A percentile compares a stretch with the other conserved stretches of the same genome.
Evolutionary conservation across 2,797 vertebrate genomes (phyloP).

Genomic region (Meriones psammophilus): DNA sequence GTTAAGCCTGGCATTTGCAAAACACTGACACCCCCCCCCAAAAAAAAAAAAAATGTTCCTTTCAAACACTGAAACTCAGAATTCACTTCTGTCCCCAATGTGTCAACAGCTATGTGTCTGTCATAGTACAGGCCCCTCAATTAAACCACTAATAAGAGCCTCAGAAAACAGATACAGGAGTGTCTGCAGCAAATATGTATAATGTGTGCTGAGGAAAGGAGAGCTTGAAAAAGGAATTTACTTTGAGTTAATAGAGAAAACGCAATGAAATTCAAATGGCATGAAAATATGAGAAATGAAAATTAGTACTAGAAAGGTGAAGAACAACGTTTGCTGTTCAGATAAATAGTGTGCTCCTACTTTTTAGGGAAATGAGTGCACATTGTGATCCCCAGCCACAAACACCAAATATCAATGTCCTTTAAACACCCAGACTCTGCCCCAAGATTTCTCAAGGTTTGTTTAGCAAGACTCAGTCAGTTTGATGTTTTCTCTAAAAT

Average conservation of each 20-base stretch:
- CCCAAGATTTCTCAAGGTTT: not conserved
- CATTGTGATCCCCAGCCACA: not conserved
- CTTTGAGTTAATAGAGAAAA: slow-evolving; percentile 45
- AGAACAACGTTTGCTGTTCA: not conserved
- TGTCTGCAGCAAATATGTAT: not conserved
- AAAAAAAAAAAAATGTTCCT: not conserved
- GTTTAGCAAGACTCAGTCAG: slow-evolving; percentile 19
- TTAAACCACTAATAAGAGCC: not conserved
- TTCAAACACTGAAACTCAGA: not conserved
- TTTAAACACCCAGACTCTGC: not conserved
- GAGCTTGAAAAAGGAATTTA: slow-evolving; percentile 16
- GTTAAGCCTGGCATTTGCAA: not conserved
- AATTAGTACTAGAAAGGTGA: not conserved
- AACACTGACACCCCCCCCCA: not conserved
- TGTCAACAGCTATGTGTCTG: not conserved
- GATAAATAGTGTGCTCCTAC: not conserved
- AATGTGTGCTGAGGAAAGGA: not conserved
- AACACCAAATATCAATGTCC: not conserved
- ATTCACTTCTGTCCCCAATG: not conserved
- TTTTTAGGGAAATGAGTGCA: slow-evolving; percentile 27
- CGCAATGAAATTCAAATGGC: slow-evolving; percentile 36
- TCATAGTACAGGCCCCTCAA: not conserved
- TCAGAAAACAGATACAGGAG: not conserved
- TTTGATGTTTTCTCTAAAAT: not conserved
- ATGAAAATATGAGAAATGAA: slow-evolving; percentile 31